Evolutionary conservation across 2,888 invertebrate species (phyloP).

Genomic region (Rhopalosiphum nymphaeae): DNA sequence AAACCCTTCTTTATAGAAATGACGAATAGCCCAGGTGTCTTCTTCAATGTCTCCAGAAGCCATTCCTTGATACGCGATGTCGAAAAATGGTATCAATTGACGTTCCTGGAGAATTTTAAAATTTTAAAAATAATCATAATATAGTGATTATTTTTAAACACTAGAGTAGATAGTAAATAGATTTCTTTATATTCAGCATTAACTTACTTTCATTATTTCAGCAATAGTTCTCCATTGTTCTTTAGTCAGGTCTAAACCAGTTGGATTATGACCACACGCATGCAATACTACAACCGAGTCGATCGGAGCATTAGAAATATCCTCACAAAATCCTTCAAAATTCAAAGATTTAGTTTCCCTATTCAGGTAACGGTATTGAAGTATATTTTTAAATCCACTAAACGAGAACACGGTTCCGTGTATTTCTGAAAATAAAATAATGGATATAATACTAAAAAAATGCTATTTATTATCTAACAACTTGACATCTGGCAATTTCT

Average conservation of each 20-base stretch:
- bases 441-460: neutral
- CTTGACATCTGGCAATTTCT: too few species aligned
- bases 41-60: conserved; percentile 93
- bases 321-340: neutral
- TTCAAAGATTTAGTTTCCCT: neutral
- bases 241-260: conserved; percentile 93
- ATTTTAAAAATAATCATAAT: neutral
- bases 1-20: conserved; percentile 79
- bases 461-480: neutral
- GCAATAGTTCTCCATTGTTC: neutral
- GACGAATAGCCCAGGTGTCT: conserved; percentile 85
- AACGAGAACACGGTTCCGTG: neutral
- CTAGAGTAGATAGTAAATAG: too few species aligned
- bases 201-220: neutral
- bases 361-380: neutral
- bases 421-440: neutral
- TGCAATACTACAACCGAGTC: neutral
- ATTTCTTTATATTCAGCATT: neutral
- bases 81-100: conserved; percentile 91
- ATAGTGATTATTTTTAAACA: too few species aligned
- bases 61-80: conserved; percentile 96
- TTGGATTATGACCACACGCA: conserved; percentile 96
- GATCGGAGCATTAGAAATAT: neutral
- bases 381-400: neutral
- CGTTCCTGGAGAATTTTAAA: conserved; percentile 75